A percentile compares a stretch with the other conserved stretches of the same genome.
Evolutionary conservation across 1,140 invertebrate species (phyloP).

Genomic region (Helicoverpa zea): DNA sequence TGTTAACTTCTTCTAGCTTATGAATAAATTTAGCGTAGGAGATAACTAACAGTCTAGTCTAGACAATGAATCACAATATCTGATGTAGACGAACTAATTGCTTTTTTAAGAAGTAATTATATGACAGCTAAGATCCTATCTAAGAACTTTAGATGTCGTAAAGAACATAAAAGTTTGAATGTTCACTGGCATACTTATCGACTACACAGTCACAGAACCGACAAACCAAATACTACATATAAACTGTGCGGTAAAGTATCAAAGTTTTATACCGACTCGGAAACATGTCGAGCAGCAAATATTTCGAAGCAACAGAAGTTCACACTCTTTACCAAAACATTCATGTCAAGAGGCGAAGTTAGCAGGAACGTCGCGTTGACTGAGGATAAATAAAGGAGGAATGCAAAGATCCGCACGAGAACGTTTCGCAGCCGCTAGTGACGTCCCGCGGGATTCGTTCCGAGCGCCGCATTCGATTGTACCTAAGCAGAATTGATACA

Average conservation of each 20-base stretch:
- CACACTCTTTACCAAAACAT: slow-evolving; percentile 56
- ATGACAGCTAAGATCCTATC: no score
- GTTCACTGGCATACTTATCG: neutral
- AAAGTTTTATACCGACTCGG: slow-evolving; percentile 29
- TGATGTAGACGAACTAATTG: slow-evolving; percentile 14
- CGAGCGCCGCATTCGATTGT: neutral
- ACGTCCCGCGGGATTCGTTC: slow-evolving; percentile 7
- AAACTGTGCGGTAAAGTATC: neutral
- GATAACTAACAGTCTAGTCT: slow-evolving; percentile 11
- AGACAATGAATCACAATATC: slow-evolving; percentile 16
- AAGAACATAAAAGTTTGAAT: no score
- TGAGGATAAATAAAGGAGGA: slow-evolving; percentile 53
- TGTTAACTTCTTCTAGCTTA: slow-evolving; percentile 5
- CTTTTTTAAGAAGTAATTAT: no score
- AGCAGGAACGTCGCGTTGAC: slow-evolving; percentile 47
- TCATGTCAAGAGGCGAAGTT: slow-evolving; percentile 54
- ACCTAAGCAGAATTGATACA: neutral
- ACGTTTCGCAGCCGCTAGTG: slow-evolving; percentile 24
- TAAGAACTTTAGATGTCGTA: no score
- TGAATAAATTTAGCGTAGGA: neutral
- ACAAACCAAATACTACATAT: slow-evolving; percentile 1
- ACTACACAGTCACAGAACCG: neutral
- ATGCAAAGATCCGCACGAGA: slow-evolving; percentile 46
- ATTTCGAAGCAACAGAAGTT: slow-evolving; percentile 52
- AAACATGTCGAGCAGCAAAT: slow-evolving; percentile 45